Evolutionary conservation across 2,113 vertebrate genomes (phyloP), one percentile per base, ranked within the genome.

Genomic region (Larimichthys polyactis): DNA sequence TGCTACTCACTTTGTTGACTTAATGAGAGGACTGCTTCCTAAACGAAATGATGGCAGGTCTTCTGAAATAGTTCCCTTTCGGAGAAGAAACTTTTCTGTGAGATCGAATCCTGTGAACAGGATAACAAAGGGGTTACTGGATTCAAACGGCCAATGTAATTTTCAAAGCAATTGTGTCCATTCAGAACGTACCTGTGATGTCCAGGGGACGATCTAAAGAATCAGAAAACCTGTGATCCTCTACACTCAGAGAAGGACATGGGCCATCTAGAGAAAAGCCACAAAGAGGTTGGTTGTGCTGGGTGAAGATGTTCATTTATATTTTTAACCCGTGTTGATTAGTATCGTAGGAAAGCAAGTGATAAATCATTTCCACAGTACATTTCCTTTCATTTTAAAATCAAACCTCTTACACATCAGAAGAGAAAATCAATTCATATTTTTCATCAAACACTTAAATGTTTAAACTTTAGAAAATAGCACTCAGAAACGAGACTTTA

Each of bases 91-190:
- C 54, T 93, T 96, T 87, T 97, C 96, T 69, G 96, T 95, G 83
- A 99, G 94, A 93, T 99, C 97, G 92, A 97, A 97, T 71, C 98
- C 98, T 99, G 92, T 22, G 20, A 90, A 95, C 87, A 87, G 76
- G 67, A 83, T 32, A 11, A 79, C 14, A 85, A 36, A 0, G 54
- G 36, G 36, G 66, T 86, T 16, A 76, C 4, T 10, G 40, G 4
- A 71, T 68, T 29, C 29, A 22, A 12, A 57, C 1, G 43, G 20
- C 3, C 4, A 20, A 9, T 15, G 40, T 9, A 54, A 12, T 43
- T 73, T 15, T 40, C 14, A 59, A 65, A 70, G 24, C 11, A 44
- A 9, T 4, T 27, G 4, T 43, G 11, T 29, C 12, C 0, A n/a
- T 22, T 32, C 14, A 43, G n/a, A n/a, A 69, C 69, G 20, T 95